Evolutionary conservation across 2,888 invertebrate genomes (phyloP), one percentile per base, ranked within the genome.

Genomic region (Andrena dorsata): DNA sequence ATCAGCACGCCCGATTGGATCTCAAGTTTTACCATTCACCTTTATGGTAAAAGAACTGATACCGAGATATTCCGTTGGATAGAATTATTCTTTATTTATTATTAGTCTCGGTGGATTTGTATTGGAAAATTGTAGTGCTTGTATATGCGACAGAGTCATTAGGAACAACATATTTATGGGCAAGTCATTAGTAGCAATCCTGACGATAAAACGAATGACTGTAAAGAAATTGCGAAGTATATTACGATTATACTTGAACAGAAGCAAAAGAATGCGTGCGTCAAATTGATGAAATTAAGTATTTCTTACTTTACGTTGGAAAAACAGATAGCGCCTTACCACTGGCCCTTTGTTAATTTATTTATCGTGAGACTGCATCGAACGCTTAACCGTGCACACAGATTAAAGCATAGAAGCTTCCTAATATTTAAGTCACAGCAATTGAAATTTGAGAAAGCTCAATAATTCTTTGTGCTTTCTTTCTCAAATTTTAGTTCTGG

Each of bases 1-100:
- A 94, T 81, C 90, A 90, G 71, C 76, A 91, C 56, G 96, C 96
- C 60, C 97, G 95, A 93, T 95, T 97, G 88, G 97, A 97, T 94
- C 95, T 97, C 60, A 97, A 97, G 92, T 97, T 97, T 94, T 96
- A 96, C 93, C 97, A 97, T 94, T 97, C 96, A 90, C 96, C 96
- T 89, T 94, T 97, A 89, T 97, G 97, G 97, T 97, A 96, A 86
- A 79, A 7, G 5, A 72, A 28, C 23, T 49, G 10, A 8, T n/a
- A n/a, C 20, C 28, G 47, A 26, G 32, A 53, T 26, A 30, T 35
- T 73, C 47, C 53, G 26, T 23, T 66, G 26, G 28, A 60, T 56
- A 58, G 30, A 74, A 58, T 20, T 60, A 49, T 56, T 41, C 65
- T 20, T 58, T 23, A 74, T 74, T 66, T 65, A 65, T 65, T 58